Percentiles rank a stretch among this genome's conserved stretches.
phyloP scores from a whole-genome alignment of 2,113 vertebrate genomes.

The Rhinolophus ferrumequinum region DNA sequence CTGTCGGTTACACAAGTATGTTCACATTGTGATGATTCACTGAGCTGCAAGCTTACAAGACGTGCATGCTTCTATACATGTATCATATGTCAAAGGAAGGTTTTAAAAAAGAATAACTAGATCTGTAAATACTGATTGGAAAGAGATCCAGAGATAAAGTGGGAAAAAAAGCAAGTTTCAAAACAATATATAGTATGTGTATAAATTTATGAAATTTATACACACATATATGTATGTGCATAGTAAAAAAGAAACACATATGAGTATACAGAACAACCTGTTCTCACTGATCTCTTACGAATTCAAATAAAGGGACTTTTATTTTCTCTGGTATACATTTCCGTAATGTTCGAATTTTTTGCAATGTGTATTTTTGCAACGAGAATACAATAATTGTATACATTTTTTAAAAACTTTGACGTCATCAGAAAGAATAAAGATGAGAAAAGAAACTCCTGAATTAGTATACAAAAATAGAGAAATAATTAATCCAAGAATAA shows the following conservation, averaged over 20 bases:
- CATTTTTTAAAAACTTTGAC: background rate
- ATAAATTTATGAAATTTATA: background rate
- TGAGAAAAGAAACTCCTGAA: conserved; percentile 19
- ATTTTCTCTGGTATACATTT: background rate
- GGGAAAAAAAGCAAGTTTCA: background rate
- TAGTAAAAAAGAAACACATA: background rate
- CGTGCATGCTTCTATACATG: background rate
- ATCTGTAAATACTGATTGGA: conserved; percentile 24
- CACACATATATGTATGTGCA: background rate
- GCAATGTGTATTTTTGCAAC: background rate
- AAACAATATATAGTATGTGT: background rate
- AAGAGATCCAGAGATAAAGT: background rate
- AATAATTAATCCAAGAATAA: background rate
- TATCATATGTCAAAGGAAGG: conserved; percentile 5
- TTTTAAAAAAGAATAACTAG: background rate
- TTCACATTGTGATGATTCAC: background rate
- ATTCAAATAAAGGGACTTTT: conserved; percentile 12
- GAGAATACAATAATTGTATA: background rate
- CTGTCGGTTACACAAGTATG: background rate
- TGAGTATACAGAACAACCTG: background rate
- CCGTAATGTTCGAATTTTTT: background rate
- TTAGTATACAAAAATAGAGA: conserved; percentile 1
- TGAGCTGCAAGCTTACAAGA: conserved; percentile 23
- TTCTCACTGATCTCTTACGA: background rate
- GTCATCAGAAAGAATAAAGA: background rate